Evolutionary conservation across 2,888 invertebrate species (phyloP).

Genomic region (Neoscelio sp.): DNA sequence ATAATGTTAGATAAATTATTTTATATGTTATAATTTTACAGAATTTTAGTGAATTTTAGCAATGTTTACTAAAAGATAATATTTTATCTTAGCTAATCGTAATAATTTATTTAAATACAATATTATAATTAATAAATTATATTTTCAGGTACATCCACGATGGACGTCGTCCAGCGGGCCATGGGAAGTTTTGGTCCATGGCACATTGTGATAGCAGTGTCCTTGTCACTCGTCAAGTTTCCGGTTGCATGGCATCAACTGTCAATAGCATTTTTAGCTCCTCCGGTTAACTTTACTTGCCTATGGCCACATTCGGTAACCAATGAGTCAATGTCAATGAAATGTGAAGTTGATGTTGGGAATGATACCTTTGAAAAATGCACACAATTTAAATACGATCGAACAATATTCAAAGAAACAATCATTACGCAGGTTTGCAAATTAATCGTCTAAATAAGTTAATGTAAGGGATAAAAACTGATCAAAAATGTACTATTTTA

Average conservation of each 20-base stretch:
- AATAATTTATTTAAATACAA: neutral
- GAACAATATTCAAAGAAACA: slow-evolving; percentile 85
- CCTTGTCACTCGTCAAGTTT: slow-evolving; percentile 84
- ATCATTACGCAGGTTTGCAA: slow-evolving; percentile 85
- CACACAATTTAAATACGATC: slow-evolving; percentile 84
- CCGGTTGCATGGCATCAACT: slow-evolving; percentile 85
- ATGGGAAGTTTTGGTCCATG: slow-evolving; percentile 85
- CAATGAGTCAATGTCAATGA: slow-evolving; percentile 68
- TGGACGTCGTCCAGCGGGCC: slow-evolving; percentile 83
- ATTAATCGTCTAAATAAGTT: too few relatives aligned
- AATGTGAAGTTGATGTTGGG: slow-evolving; percentile 73
- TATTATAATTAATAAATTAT: slow-evolving; percentile 2
- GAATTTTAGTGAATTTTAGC: too few relatives aligned
- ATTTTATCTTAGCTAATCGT: too few relatives aligned
- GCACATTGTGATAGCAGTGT: slow-evolving; percentile 84
- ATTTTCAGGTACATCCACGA: slow-evolving; percentile 53
- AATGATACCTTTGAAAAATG: slow-evolving; percentile 77
- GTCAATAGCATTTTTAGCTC: slow-evolving; percentile 85
- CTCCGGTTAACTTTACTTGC: slow-evolving; percentile 84
- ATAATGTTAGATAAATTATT: too few relatives aligned
- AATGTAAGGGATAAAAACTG: too few relatives aligned
- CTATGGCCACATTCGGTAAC: slow-evolving; percentile 69
- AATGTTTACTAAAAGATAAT: too few relatives aligned
- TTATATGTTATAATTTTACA: too few relatives aligned
- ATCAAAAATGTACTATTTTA: too few relatives aligned